Evolutionary conservation across 2,888 invertebrate genomes (phyloP).

Genomic region (Ectropis crepuscularia): DNA sequence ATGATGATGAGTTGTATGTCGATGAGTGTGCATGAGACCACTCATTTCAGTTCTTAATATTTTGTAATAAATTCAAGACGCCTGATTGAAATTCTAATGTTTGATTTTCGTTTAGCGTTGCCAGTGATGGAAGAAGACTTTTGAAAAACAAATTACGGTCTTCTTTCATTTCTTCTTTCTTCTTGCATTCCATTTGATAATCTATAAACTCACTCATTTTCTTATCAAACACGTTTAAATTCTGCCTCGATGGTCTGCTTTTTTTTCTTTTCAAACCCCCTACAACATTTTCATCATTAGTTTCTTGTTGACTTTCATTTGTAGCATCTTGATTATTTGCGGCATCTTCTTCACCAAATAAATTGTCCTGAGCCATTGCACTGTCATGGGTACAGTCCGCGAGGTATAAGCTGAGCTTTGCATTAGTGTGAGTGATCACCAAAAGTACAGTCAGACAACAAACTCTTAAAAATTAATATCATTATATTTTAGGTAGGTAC

Average conservation of each 20-base stretch:
- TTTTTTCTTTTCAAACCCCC: slow-evolving; percentile 34
- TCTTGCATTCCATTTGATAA: slow-evolving; percentile 39
- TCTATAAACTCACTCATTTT: slow-evolving; percentile 41
- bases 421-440: too few species aligned
- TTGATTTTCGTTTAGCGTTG: slow-evolving; percentile 42
- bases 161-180: slow-evolving; percentile 39
- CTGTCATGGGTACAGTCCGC: slow-evolving; percentile 28
- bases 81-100: slow-evolving; percentile 38
- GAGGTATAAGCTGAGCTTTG: too few species aligned
- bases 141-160: slow-evolving; percentile 34
- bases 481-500: too few species aligned
- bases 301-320: slow-evolving; percentile 41
- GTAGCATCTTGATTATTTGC: slow-evolving; percentile 42
- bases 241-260: slow-evolving; percentile 37
- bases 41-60: slow-evolving; percentile 41
- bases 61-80: slow-evolving; percentile 39
- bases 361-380: slow-evolving; percentile 34
- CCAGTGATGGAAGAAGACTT: slow-evolving; percentile 41
- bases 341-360: slow-evolving; percentile 32
- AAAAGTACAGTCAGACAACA: too few species aligned
- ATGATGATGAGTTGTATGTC: slow-evolving; percentile 41
- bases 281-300: slow-evolving; percentile 38
- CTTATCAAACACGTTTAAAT: slow-evolving; percentile 29
- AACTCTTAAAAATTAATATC: too few species aligned
- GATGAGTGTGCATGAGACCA: slow-evolving; percentile 42